These are phyloP conservation scores for Etia nguti DNA, from an alignment of 2,113 vertebrate genomes.

Conservation along the genomic window DNA sequence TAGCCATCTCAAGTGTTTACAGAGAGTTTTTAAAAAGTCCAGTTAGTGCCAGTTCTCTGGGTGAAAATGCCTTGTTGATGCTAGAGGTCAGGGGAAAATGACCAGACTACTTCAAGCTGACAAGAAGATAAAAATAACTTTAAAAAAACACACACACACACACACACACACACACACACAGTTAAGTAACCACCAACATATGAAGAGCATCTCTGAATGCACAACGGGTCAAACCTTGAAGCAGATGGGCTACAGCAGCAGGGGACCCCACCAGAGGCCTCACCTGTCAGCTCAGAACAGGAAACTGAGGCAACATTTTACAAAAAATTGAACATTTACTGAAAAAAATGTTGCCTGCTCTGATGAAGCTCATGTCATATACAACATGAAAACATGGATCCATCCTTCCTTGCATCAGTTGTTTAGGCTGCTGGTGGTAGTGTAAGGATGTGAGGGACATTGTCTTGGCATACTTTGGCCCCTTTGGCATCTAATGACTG, in stretches of 20 bases:
- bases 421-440: neutral
- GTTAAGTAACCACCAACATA: neutral
- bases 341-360: neutral
- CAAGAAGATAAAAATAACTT: neutral
- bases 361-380: neutral
- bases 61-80: neutral
- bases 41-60: neutral
- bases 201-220: neutral
- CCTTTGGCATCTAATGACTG: neutral
- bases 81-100: neutral
- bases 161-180: neutral
- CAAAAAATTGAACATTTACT: neutral
- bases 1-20: neutral
- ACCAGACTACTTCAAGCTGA: neutral
- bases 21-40: neutral
- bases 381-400: neutral
- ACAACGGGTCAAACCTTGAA: neutral
- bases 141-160: neutral
- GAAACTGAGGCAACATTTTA: rapidly evolving
- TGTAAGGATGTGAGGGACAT: rapidly evolving
- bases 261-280: neutral
- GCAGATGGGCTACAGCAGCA: neutral
- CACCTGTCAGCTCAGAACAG: neutral
- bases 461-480: rapidly evolving
- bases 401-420: neutral